phyloP scores from a whole-genome alignment of 2,888 invertebrate genomes.

The Trachelus tabidus region DNA sequence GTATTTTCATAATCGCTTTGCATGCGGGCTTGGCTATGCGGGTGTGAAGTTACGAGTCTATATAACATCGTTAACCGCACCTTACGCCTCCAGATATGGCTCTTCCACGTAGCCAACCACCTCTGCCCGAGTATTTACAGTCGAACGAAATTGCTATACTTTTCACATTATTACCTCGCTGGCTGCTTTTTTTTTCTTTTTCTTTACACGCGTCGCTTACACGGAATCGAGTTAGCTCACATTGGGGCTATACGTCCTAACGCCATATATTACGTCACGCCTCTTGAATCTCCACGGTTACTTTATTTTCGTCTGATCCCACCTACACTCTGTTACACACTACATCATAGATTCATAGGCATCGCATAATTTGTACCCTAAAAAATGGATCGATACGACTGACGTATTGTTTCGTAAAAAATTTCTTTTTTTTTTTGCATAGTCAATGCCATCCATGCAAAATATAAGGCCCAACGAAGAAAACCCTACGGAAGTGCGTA shows the following conservation, averaged over 20 bases:
- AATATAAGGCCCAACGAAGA: not conserved
- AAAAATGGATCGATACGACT: not conserved
- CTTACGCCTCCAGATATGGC: slow-evolving; percentile 7
- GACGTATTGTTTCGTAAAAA: not conserved
- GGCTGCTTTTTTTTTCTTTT: not conserved
- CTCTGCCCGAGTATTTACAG: slow-evolving; percentile 9
- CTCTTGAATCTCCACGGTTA: not conserved
- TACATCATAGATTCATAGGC: not conserved
- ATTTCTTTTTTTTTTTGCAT: too few relatives aligned
- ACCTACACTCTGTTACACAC: not conserved
- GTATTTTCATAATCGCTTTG: slow-evolving; percentile 26
- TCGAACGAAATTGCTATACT: slow-evolving; percentile 23
- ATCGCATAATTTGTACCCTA: not conserved
- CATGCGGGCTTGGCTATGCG: slow-evolving; percentile 18
- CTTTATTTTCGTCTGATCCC: not conserved
- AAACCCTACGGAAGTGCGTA: slow-evolving; percentile 35
- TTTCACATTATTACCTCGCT: slow-evolving; percentile 20
- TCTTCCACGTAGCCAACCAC: slow-evolving; percentile 9
- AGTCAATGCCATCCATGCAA: too few relatives aligned
- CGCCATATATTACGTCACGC: not conserved
- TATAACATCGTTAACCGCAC: slow-evolving; percentile 23
- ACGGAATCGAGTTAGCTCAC: not conserved
- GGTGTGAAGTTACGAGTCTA: slow-evolving; percentile 18
- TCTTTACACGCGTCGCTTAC: not conserved
- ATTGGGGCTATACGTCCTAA: not conserved